These are phyloP conservation scores for Centroberyx gerrardi DNA, from an alignment of 2,797 vertebrate genomes.

Conservation along the genomic window DNA sequence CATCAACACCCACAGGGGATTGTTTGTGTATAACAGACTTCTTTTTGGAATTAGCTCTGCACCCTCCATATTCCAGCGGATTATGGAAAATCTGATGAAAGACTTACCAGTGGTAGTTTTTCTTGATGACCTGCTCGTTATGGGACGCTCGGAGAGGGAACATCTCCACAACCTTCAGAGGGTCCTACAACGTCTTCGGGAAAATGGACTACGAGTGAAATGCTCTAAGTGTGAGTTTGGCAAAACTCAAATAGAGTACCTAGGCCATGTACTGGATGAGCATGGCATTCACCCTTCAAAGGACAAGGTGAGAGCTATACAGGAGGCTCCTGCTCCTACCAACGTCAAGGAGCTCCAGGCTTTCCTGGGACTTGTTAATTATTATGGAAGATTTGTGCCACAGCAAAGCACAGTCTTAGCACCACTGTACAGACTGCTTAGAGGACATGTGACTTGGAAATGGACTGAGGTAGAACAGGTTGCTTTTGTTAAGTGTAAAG, in stretches of 20 bases:
- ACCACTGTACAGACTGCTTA: slow-evolving; percentile 36
- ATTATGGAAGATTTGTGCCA: slow-evolving; percentile 38
- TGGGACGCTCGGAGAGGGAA: slow-evolving; percentile 7
- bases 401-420: slow-evolving; percentile 13
- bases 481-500: slow-evolving; percentile 36
- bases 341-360: slow-evolving; percentile 18
- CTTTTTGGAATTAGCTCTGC: slow-evolving; percentile 30
- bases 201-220: slow-evolving; percentile 42
- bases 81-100: slow-evolving; percentile 45
- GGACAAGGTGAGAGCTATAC: slow-evolving; percentile 36
- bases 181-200: slow-evolving; percentile 31
- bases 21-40: slow-evolving; percentile 40
- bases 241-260: slow-evolving; percentile 30
- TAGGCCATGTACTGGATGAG: slow-evolving; percentile 32
- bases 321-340: slow-evolving; percentile 22
- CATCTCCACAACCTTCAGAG: slow-evolving; percentile 27
- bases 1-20: slow-evolving; percentile 41
- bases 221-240: slow-evolving; percentile 40
- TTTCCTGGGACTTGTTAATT: slow-evolving; percentile 34
- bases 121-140: slow-evolving; percentile 32
- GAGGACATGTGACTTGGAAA: slow-evolving; percentile 26
- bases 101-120: slow-evolving; percentile 27
- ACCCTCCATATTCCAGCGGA: slow-evolving; percentile 25
- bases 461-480: slow-evolving; percentile 22
- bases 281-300: slow-evolving; percentile 10